Evolutionary conservation across 2,888 invertebrate species (phyloP).

Genomic region (Carcina quercana): DNA sequence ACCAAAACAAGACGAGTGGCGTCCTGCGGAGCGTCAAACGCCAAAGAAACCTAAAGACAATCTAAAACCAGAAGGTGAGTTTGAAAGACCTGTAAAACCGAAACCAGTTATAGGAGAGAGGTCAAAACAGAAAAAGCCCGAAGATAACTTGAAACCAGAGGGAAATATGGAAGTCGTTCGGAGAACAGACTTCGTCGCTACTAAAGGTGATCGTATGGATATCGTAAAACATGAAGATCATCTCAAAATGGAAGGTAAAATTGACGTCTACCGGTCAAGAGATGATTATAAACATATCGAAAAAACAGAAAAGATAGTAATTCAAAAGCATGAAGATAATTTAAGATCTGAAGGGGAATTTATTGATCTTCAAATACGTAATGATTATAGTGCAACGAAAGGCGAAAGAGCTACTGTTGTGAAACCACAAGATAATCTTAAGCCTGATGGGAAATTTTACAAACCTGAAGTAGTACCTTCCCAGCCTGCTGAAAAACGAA

Average conservation of each 20-base stretch:
- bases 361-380: conserved; percentile 59
- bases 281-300: conserved; percentile 74
- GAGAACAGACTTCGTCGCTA: conserved; percentile 59
- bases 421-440: conserved; percentile 78
- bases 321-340: conserved; percentile 76
- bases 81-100: conserved; percentile 44
- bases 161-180: conserved; percentile 68
- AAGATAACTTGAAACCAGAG: conserved; percentile 78
- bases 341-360: conserved; percentile 71
- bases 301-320: conserved; percentile 66
- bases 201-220: conserved; percentile 75
- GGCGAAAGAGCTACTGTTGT: conserved; percentile 77
- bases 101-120: conserved; percentile 52
- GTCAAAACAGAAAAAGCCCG: conserved; percentile 46
- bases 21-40: conserved; percentile 17
- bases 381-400: conserved; percentile 69
- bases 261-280: conserved; percentile 65
- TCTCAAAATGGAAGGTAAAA: conserved; percentile 79
- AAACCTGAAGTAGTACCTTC: conserved; percentile 64
- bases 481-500: conserved; percentile 72
- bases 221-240: conserved; percentile 79
- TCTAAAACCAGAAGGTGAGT: conserved; percentile 33
- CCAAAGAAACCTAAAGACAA: conserved; percentile 34
- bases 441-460: conserved; percentile 73
- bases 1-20: conserved; percentile 28